Percentiles rank a stretch among this genome's conserved stretches.
Conservation (phyloP, 92 coral and sea anemone species). For the Nematostella vectensis region DNA sequence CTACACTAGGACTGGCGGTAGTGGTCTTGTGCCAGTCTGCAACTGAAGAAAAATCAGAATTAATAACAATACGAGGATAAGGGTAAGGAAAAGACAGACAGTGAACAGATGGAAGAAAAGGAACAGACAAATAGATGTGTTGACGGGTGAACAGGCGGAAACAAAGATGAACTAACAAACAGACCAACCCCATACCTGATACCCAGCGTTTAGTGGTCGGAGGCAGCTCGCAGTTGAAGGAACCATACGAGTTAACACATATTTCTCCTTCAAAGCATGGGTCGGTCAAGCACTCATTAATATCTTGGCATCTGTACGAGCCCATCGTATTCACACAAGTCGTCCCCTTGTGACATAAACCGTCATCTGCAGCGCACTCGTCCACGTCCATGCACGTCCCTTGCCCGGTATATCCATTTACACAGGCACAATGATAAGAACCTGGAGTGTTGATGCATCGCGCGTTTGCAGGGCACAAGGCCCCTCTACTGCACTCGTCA, state of each 20-base stretch:
- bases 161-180: too few relatives aligned
- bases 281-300: conserved; percentile 13
- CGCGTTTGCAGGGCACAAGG: conserved; percentile 6
- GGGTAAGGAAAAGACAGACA: too few relatives aligned
- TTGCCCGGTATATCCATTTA: neutral
- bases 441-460: conserved; percentile 14
- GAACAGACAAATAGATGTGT: too few relatives aligned
- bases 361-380: conserved; percentile 6
- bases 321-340: conserved; percentile 15
- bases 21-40: too few relatives aligned
- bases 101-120: too few relatives aligned
- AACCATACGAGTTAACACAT: conserved; percentile 24
- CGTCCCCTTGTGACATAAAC: conserved; percentile 18
- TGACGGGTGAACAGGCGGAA: too few relatives aligned
- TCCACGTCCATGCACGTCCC: conserved; percentile 11
- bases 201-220: too few relatives aligned
- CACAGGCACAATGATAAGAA: conserved; percentile 11
- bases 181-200: too few relatives aligned
- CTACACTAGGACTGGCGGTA: too few relatives aligned
- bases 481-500: conserved; percentile 9
- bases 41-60: too few relatives aligned
- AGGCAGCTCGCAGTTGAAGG: conserved; percentile 23
- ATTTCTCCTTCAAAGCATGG: conserved; percentile 25
- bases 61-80: too few relatives aligned
- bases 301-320: conserved; percentile 17